Evolutionary conservation across 92 coral and sea anemone genomes (phyloP).

Genomic region (Pocillopora grandis): DNA sequence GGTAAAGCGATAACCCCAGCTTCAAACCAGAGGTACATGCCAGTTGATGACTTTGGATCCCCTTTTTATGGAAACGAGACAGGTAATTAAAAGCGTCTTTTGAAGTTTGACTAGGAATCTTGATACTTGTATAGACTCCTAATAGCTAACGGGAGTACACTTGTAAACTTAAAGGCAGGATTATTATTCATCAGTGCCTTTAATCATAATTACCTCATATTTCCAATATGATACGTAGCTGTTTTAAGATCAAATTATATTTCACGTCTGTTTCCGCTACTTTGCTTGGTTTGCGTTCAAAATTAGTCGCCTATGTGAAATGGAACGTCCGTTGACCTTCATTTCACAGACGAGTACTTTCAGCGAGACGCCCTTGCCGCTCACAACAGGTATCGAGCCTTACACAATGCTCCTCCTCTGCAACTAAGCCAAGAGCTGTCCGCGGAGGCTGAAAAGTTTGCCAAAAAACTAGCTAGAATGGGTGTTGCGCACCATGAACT

Average conservation of each 20-base stretch:
- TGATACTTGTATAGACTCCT: too few relatives aligned
- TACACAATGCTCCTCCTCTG: slow-evolving; percentile 69
- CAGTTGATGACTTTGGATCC: slow-evolving; percentile 45
- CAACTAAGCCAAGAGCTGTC: slow-evolving; percentile 63
- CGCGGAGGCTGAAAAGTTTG: slow-evolving; percentile 68
- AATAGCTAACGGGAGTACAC: too few relatives aligned
- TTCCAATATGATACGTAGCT: too few relatives aligned
- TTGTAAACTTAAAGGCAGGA: too few relatives aligned
- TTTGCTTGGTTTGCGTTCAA: too few relatives aligned
- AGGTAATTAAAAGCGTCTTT: slow-evolving; percentile 17
- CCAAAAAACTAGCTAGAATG: slow-evolving; percentile 58
- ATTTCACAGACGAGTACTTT: slow-evolving; percentile 52
- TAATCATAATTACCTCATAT: too few relatives aligned
- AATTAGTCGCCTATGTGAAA: too few relatives aligned
- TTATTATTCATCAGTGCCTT: too few relatives aligned
- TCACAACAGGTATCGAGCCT: slow-evolving; percentile 81
- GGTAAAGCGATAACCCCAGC: not conserved
- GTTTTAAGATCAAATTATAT: too few relatives aligned
- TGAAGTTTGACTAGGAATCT: too few relatives aligned
- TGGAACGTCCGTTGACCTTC: too few relatives aligned
- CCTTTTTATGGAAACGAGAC: slow-evolving; percentile 42
- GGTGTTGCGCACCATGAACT: slow-evolving; percentile 71
- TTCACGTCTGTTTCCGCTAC: too few relatives aligned
- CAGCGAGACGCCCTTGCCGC: slow-evolving; percentile 69
- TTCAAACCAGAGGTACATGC: slow-evolving; percentile 23